Evolutionary conservation across 30 jellyfish, hydroid and myxozoan species (phyloP).

Genomic region (Hydra vulgaris): DNA sequence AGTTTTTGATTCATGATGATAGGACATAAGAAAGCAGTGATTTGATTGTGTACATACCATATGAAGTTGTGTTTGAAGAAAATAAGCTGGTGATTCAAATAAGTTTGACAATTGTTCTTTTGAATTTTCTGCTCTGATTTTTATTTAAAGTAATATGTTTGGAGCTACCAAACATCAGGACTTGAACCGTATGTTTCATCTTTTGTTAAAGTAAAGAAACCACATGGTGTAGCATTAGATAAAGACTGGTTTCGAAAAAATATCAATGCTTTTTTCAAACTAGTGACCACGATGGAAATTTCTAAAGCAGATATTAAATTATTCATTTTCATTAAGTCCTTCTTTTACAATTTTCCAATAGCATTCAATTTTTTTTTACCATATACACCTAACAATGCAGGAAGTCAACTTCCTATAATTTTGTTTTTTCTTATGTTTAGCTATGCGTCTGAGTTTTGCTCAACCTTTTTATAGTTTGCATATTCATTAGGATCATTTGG

Average conservation of each 20-base stretch:
- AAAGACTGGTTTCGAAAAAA: slow-evolving; percentile 1
- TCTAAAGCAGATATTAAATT: background rate
- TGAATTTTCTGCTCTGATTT: slow-evolving; percentile 14
- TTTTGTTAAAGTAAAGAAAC: slow-evolving; percentile 4
- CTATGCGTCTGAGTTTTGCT: slow-evolving; percentile 7
- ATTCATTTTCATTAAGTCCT: slow-evolving; percentile 2
- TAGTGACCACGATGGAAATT: slow-evolving; percentile 21
- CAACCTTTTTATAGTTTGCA: slow-evolving; percentile 3
- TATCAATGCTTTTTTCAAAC: slow-evolving; percentile 4
- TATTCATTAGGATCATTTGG: background rate
- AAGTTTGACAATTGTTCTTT: background rate
- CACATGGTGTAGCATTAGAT: slow-evolving; percentile 5
- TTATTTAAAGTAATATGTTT: slow-evolving; percentile 1
- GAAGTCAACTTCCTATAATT: slow-evolving; percentile 28
- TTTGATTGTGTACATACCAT: slow-evolving; percentile 15
- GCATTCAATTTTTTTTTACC: slow-evolving; percentile 7
- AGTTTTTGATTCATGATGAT: no score
- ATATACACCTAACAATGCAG: slow-evolving; percentile 17
- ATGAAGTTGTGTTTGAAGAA: no score
- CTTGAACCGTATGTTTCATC: slow-evolving; percentile 16
- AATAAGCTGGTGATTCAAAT: background rate
- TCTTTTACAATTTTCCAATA: slow-evolving; percentile 16
- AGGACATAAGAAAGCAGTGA: background rate
- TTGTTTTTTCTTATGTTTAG: slow-evolving; percentile 11
- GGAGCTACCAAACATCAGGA: slow-evolving; percentile 22